These are phyloP conservation scores for Anguilla obscura DNA, from an alignment of 2,797 vertebrate species.

Conservation along the genomic window DNA sequence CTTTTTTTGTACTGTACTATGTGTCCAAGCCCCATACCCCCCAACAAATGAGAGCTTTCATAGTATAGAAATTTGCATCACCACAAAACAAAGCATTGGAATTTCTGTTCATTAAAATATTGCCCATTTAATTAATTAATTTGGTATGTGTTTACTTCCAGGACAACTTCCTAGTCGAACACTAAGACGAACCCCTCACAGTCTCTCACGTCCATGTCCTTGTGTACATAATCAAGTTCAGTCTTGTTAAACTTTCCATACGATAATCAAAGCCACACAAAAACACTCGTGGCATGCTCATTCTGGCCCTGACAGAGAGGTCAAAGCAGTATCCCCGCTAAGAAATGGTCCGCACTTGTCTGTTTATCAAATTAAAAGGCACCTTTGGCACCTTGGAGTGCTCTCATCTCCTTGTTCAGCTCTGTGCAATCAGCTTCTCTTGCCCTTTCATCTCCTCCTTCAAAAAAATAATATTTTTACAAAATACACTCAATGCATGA, in stretches of 20 bases:
- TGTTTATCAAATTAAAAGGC: background rate
- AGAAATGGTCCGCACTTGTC: background rate
- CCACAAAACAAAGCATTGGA: background rate
- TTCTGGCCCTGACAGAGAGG: background rate
- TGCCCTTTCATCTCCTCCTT: background rate
- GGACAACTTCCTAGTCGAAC: background rate
- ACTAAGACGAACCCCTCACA: background rate
- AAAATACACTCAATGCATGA: background rate
- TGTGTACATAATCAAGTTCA: background rate
- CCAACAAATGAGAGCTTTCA: background rate
- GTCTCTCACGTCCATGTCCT: background rate
- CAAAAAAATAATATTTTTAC: background rate
- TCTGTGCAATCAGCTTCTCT: background rate
- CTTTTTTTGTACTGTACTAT: background rate
- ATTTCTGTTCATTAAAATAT: background rate
- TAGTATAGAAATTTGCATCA: background rate
- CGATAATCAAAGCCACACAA: background rate
- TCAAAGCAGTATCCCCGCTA: background rate
- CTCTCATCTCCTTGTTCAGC: background rate
- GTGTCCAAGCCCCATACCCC: background rate
- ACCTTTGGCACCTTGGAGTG: background rate
- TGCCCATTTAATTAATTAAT: background rate
- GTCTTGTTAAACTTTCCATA: background rate
- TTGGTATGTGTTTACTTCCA: background rate
- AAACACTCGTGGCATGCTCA: background rate